Evolutionary conservation across 2,888 invertebrate species (phyloP).

Genomic region (Ophion ellenae): DNA sequence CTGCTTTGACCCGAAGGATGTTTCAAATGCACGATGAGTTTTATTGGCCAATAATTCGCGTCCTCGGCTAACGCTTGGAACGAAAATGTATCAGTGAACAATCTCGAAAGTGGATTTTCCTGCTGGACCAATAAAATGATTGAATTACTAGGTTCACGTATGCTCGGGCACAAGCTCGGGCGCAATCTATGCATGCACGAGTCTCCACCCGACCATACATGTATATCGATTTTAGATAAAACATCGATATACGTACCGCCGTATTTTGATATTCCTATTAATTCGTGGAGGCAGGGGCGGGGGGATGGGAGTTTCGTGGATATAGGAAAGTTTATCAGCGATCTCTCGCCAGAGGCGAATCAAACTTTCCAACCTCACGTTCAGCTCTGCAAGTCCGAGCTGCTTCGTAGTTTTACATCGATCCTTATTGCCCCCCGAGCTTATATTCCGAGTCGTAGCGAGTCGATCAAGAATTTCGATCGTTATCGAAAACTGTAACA

Average conservation of each 20-base stretch:
- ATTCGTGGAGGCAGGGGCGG: not conserved
- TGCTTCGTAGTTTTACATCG: constrained; percentile 27
- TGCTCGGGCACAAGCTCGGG: not conserved
- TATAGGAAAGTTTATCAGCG: constrained; percentile 51
- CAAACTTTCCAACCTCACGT: constrained; percentile 56
- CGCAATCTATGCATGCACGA: not conserved
- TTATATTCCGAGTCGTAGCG: constrained; percentile 7
- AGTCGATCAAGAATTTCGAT: constrained; percentile 62
- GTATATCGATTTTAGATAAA: constrained; percentile 23
- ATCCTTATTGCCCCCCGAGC: constrained; percentile 19
- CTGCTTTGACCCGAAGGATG: not conserved
- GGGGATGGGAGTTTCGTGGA: constrained; percentile 5
- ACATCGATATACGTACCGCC: not conserved
- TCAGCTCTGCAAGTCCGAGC: constrained; percentile 29
- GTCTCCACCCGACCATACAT: constrained; percentile 2
- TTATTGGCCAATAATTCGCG: not conserved
- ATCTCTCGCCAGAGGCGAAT: constrained; percentile 53
- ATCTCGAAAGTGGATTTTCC: not conserved
- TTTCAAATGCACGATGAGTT: not conserved
- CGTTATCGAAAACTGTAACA: constrained; percentile 54
- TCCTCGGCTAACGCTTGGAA: not conserved
- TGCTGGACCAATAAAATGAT: not conserved
- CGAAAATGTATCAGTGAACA: not conserved
- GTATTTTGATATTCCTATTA: constrained; percentile 53
- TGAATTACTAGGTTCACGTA: constrained; percentile 1